phyloP scores from a whole-genome alignment of 2,888 invertebrate species.

The Acleris literana region DNA sequence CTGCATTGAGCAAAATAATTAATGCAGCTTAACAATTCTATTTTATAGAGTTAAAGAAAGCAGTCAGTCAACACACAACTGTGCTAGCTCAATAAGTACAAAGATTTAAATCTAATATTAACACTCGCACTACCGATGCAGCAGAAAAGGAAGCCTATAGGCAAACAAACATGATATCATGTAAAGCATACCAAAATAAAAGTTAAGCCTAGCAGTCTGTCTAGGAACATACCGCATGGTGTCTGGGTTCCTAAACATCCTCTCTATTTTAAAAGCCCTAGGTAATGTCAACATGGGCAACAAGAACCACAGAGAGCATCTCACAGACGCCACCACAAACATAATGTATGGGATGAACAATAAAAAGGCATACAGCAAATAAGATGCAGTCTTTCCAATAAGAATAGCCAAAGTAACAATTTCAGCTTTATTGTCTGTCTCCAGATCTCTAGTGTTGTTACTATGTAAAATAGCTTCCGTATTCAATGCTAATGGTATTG shows the following conservation, averaged over 20 bases:
- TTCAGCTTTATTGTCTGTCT: slow-evolving; percentile 93
- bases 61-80: slow-evolving; percentile 38
- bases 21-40: slow-evolving; percentile 1
- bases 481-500: slow-evolving; percentile 95
- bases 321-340: slow-evolving; percentile 92
- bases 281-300: slow-evolving; percentile 94
- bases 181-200: slow-evolving; percentile 95
- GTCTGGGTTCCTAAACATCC: slow-evolving; percentile 91
- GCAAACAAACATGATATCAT: slow-evolving; percentile 91
- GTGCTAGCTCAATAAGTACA: slow-evolving; percentile 47
- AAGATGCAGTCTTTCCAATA: slow-evolving; percentile 95
- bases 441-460: slow-evolving; percentile 96
- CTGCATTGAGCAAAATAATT: slow-evolving; percentile 6
- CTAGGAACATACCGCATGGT: slow-evolving; percentile 92
- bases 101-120: slow-evolving; percentile 34
- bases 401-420: slow-evolving; percentile 98
- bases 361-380: slow-evolving; percentile 94
- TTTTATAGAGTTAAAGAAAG: slow-evolving; percentile 29
- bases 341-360: slow-evolving; percentile 95
- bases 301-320: slow-evolving; percentile 94
- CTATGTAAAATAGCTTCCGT: slow-evolving; percentile 98
- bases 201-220: slow-evolving; percentile 94
- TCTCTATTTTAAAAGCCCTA: slow-evolving; percentile 94
- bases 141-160: slow-evolving; percentile 84
- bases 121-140: slow-evolving; percentile 49